Conservation (phyloP, 53 echinoderm and acorn worm genomes). For the Patiria pectinifera region DNA sequence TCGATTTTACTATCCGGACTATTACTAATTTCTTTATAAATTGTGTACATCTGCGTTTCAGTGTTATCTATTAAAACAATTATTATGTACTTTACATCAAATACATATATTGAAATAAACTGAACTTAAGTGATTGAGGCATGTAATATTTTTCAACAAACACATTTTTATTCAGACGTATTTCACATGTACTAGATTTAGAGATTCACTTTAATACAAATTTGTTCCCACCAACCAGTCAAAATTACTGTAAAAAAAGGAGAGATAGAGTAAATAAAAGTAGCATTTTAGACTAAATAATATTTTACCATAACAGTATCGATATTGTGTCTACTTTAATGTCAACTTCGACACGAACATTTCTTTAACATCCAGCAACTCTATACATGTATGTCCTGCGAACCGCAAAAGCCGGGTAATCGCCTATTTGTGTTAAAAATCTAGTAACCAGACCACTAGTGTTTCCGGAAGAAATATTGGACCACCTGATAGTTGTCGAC, state of each 20-base stretch:
- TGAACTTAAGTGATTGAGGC: background rate
- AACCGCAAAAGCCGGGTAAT: too few species aligned
- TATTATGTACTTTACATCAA: background rate
- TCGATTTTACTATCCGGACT: too few species aligned
- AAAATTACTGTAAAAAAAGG: background rate
- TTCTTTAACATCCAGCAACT: too few species aligned
- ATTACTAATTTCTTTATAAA: background rate
- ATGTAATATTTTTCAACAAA: background rate
- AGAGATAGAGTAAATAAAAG: background rate
- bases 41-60: background rate
- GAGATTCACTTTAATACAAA: background rate
- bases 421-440: background rate
- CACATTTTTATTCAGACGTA: background rate
- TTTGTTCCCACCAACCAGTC: background rate
- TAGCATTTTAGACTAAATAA: background rate
- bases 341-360: too few species aligned
- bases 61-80: background rate
- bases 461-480: background rate
- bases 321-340: background rate
- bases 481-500: background rate
- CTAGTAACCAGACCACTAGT: background rate
- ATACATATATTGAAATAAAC: background rate
- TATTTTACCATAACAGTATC: background rate
- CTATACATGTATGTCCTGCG: background rate
- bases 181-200: background rate